Percentiles rank a stretch among this genome's conserved stretches.
These are phyloP conservation scores for Drosophila eugracilis DNA, from an alignment of 1,140 invertebrate genomes.

Conservation along the genomic window DNA sequence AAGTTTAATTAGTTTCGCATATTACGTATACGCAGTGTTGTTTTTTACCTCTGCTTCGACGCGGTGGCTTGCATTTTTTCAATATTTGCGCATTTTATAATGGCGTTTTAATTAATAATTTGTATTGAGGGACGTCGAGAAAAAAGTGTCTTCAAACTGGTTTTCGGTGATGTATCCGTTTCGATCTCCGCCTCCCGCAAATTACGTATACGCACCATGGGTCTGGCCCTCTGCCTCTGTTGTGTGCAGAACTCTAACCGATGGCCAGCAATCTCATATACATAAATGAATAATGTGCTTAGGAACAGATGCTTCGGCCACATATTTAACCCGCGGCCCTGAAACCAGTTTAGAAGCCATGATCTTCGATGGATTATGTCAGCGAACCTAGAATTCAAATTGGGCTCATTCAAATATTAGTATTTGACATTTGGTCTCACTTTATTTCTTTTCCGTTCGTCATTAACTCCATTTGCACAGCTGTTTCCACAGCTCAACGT, in stretches of 20 bases:
- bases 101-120: conserved; percentile 50
- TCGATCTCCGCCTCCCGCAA: neutral
- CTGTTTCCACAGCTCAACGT: conserved; percentile 52
- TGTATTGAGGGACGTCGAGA: neutral
- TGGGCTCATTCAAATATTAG: conserved; percentile 18
- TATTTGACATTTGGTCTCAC: conserved; percentile 7
- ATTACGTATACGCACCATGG: conserved; percentile 63
- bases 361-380: conserved; percentile 31
- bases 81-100: conserved; percentile 58
- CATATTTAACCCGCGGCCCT: conserved; percentile 33
- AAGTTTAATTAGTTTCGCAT: conserved; percentile 35
- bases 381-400: conserved; percentile 38
- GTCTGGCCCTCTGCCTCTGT: conserved; percentile 12
- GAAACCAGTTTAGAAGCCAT: conserved; percentile 36
- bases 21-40: conserved; percentile 54
- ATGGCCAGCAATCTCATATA: conserved; percentile 28
- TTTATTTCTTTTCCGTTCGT: conserved; percentile 13
- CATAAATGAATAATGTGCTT: conserved; percentile 49
- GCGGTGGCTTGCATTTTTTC: conserved; percentile 49
- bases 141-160: conserved; percentile 17
- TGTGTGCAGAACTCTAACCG: conserved; percentile 21
- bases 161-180: conserved; percentile 11
- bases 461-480: conserved; percentile 49
- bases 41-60: conserved; percentile 11
- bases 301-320: conserved; percentile 32